Base-by-base conservation (phyloP, 1,140 invertebrate species). In the Helicoverpa zea region DNA sequence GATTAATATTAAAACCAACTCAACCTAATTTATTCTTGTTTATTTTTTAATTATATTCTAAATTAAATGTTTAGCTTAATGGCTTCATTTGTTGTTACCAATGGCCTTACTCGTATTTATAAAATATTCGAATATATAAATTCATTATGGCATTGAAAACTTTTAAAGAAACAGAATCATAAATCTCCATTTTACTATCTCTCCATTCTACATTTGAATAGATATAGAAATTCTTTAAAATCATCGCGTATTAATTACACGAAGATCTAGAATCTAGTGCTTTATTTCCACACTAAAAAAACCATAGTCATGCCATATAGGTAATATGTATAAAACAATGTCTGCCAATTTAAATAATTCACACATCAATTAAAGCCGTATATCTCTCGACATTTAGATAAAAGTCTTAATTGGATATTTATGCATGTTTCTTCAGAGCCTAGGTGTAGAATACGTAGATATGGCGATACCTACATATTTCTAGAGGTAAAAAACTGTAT, bases 401-500 rank as follows among this genome's bases (percentile, higher is more conserved):
- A 75, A 75, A 61, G 73, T 29, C 43, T 75, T 75, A 75, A 75
- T 75, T 75, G 58, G 30, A 75, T 61, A 49, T 75, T 47, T 56
- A 58, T 58, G 51, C 23, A 13, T 10, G 51, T 74, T 58, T 58
- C n/a, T 47, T 16, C 43, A 51, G 29, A 30, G 52, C 29, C 70
- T 73, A 73, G 52, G 11, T 58, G n/a, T 73, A 1, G 11, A 30
- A 29, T 59, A 59, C 10, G 10, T 3, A 35, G 9, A 29, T 29
- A 59, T 59, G 29, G 18, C 7, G 16, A 9, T 18, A 59, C 9
- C 23, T 29, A 59, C 2, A 23, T 11, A 14, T 29, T 35, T 35
- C 35, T 35, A 3, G 35, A 59, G 56, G 23, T 59, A 59, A 90
- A 86, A 88, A 90, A 89, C 86, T 86, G 79, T 84, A 89, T 91